These are phyloP conservation scores for Halisarca cf. caerulea DNA, from an alignment of 37 sponge, comb jelly and placozoan species.

Conservation along the genomic window DNA sequence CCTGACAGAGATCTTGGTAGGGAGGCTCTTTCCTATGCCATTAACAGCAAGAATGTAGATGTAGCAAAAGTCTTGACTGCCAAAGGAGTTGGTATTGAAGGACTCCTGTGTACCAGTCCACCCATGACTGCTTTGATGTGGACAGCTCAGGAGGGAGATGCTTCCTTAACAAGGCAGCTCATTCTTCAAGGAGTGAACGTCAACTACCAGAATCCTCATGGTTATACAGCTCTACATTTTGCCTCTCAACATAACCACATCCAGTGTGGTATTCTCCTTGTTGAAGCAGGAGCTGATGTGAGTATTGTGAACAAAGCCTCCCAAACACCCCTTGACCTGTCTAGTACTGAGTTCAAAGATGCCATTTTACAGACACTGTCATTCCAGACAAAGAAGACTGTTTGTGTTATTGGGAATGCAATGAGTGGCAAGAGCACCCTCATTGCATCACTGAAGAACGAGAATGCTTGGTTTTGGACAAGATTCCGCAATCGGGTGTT, in stretches of 20 bases:
- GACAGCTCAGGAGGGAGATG: background rate
- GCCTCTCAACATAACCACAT: background rate
- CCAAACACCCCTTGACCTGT: background rate
- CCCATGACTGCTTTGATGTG: background rate
- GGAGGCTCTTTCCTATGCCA: no score
- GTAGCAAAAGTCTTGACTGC: no score
- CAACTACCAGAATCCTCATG: background rate
- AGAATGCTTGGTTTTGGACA: background rate
- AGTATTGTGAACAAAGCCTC: background rate
- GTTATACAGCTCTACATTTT: slow-evolving; percentile 5
- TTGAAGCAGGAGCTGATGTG: slow-evolving; percentile 1
- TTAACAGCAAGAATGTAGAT: no score
- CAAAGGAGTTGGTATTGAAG: no score
- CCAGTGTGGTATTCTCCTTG: slow-evolving; percentile 14
- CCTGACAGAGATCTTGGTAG: no score
- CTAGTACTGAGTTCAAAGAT: background rate
- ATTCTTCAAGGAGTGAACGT: background rate
- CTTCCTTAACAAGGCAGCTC: background rate
- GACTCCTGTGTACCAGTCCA: no score
- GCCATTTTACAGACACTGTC: slow-evolving; percentile 12
- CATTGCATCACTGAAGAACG: background rate
- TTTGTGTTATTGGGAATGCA: slow-evolving; percentile 25
- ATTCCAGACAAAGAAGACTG: background rate
- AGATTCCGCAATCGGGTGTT: background rate
- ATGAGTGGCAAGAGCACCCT: slow-evolving; percentile 24